phyloP scores from a whole-genome alignment of 2,888 invertebrate genomes.

The Drosophila subquinaria region DNA sequence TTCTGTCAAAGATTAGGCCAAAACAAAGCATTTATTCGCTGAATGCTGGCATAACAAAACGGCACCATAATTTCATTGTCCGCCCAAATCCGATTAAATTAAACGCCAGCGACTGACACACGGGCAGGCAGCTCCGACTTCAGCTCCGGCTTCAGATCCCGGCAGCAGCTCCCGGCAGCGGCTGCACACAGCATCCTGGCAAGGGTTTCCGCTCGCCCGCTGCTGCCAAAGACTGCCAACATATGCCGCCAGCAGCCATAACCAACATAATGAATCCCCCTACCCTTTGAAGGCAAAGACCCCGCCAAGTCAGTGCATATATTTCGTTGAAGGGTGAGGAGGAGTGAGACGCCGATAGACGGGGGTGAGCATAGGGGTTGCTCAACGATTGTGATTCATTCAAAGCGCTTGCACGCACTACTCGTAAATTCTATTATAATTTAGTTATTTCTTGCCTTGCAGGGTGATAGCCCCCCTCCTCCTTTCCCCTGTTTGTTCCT shows the following conservation, averaged over 20 bases:
- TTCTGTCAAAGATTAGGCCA: conserved; percentile 77
- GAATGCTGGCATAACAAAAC: conserved; percentile 67
- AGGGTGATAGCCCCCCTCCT: conserved; percentile 35
- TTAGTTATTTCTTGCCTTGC: conserved; percentile 67
- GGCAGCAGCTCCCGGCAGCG: conserved; percentile 40
- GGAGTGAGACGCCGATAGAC: not conserved
- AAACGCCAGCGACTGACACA: conserved; percentile 59
- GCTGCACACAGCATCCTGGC: conserved; percentile 78
- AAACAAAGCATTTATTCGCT: conserved; percentile 71
- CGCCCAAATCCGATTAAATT: conserved; percentile 79
- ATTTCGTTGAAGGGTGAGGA: conserved; percentile 25
- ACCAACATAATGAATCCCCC: conserved; percentile 61
- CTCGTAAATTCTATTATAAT: conserved; percentile 80
- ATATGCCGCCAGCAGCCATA: conserved; percentile 74
- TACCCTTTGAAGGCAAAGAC: not conserved
- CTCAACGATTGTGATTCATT: conserved; percentile 58
- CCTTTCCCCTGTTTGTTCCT: conserved; percentile 2
- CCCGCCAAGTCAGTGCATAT: conserved; percentile 47
- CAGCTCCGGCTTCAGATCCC: conserved; percentile 1
- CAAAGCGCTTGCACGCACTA: conserved; percentile 59
- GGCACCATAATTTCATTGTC: conserved; percentile 71
- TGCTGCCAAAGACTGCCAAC: conserved; percentile 68
- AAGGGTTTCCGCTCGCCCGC: conserved; percentile 70
- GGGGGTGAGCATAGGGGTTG: conserved; percentile 53
- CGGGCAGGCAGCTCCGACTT: not conserved